Percentiles rank a stretch among this genome's conserved stretches.
These are phyloP conservation scores for Mionectes macconnelli DNA, from an alignment of 2,113 vertebrate species.

Conservation along the genomic window DNA sequence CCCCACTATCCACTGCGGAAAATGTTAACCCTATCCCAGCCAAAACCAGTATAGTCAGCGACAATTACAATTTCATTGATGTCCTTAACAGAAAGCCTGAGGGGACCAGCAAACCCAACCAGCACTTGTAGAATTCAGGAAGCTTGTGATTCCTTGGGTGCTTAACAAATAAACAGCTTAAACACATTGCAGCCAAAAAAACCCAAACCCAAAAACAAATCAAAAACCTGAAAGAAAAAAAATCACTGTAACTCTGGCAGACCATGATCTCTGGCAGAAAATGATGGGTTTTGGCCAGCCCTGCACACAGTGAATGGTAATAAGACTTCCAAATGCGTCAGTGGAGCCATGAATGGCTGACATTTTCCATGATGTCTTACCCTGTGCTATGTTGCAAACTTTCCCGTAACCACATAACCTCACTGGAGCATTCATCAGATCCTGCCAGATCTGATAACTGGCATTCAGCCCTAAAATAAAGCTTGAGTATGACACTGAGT, in stretches of 20 bases:
- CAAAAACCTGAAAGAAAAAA: too few relatives aligned
- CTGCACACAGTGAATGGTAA: neutral
- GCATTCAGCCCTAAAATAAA: neutral
- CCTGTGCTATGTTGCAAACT: neutral
- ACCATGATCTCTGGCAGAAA: neutral
- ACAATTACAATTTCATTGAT: neutral
- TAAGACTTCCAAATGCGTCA: neutral
- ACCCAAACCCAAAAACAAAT: neutral
- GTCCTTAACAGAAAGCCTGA: neutral
- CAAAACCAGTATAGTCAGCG: neutral
- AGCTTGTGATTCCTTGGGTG: neutral
- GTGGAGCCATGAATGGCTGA: neutral
- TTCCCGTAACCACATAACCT: neutral
- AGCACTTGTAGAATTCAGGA: neutral
- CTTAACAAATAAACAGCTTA: neutral
- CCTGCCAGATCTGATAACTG: neutral
- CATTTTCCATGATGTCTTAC: neutral
- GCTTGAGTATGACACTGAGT: neutral
- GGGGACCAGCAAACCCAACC: neutral
- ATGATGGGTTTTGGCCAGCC: neutral
- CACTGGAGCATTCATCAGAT: neutral
- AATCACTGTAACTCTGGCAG: neutral
- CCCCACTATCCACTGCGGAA: neutral
- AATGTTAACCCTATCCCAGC: neutral
- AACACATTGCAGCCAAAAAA: rapidly evolving